Conservation (phyloP, 2,888 invertebrate species). For the Ophion slaviceki region DNA sequence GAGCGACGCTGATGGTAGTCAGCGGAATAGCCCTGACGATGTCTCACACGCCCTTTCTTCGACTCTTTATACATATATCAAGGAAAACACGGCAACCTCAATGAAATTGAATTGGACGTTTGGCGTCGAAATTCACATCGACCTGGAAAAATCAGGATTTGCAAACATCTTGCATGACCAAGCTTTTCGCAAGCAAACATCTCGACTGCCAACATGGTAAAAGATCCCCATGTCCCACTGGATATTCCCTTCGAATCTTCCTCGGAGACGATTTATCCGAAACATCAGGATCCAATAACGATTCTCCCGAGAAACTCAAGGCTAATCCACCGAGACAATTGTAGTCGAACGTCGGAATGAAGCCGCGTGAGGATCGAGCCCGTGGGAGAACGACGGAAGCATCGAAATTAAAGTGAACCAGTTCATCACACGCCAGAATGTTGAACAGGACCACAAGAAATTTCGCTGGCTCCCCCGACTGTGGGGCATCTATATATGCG, state of each 20-base stretch:
- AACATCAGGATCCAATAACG: background rate
- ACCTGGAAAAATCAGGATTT: background rate
- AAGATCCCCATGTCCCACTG: background rate
- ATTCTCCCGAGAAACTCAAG: background rate
- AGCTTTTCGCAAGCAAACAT: background rate
- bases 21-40: conserved; percentile 23
- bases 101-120: no score
- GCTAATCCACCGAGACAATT: conserved; percentile 38
- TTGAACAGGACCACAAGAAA: conserved; percentile 8
- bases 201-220: background rate
- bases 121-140: no score
- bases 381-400: conserved; percentile 18
- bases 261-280: conserved; percentile 10
- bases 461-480: conserved; percentile 20
- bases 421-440: conserved; percentile 42
- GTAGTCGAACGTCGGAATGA: conserved; percentile 24
- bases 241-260: background rate
- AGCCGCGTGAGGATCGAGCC: conserved; percentile 10
- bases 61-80: background rate
- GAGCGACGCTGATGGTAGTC: conserved; percentile 19
- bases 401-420: conserved; percentile 38
- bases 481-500: background rate
- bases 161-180: background rate
- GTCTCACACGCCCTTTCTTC: conserved; percentile 5
- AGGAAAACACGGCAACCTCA: background rate